Evolutionary conservation across 2,797 vertebrate genomes (phyloP).

Genomic region (Aldrovandia affinis): DNA sequence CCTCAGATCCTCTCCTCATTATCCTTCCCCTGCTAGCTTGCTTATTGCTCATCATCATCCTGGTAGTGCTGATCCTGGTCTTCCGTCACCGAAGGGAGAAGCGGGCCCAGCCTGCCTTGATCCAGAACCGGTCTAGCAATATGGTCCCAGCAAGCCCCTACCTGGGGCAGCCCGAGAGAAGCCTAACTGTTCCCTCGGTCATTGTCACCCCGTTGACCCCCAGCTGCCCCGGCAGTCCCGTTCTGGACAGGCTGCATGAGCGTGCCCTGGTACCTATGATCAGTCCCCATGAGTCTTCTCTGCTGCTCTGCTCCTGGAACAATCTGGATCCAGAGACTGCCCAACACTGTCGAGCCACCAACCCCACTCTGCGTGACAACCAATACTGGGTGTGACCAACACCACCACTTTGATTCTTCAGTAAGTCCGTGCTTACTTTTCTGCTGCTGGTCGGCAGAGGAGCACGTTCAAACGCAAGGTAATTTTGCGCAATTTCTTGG

Average conservation of each 20-base stretch:
- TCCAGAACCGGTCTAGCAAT: conserved; percentile 47
- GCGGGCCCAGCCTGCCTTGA: conserved; percentile 57
- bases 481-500: background rate
- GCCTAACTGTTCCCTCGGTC: conserved; percentile 74
- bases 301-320: conserved; percentile 72
- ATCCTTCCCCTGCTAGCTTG: conserved; percentile 75
- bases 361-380: conserved; percentile 77
- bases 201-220: conserved; percentile 81
- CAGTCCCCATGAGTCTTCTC: conserved; percentile 52
- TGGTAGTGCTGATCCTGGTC: conserved; percentile 70
- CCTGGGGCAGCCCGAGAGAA: conserved; percentile 66
- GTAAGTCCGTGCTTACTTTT: conserved; percentile 6
- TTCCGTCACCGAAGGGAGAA: conserved; percentile 74
- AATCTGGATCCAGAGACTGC: conserved; percentile 72
- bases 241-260: conserved; percentile 50
- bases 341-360: conserved; percentile 74
- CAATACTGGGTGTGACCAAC: conserved; percentile 88
- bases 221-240: conserved; percentile 57
- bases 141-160: conserved; percentile 48
- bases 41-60: conserved; percentile 74
- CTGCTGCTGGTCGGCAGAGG: conserved; percentile 34
- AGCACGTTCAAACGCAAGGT: conserved; percentile 25
- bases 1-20: conserved; percentile 70
- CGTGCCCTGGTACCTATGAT: conserved; percentile 40
- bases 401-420: background rate